Base-by-base conservation (phyloP, 2,113 vertebrate species). In the Proterorhinus semilunaris region DNA sequence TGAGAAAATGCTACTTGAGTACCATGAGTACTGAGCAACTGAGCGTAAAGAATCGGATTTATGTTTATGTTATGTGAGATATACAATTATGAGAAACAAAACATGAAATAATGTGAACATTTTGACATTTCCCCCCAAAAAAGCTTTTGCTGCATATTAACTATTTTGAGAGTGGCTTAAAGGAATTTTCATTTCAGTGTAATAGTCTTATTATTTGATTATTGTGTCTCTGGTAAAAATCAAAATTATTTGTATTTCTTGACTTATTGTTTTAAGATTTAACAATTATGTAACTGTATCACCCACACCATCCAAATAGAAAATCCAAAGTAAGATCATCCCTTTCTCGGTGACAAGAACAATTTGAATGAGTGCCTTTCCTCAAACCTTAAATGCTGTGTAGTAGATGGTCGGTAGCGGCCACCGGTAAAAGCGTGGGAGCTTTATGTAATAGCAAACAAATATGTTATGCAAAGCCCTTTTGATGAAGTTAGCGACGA, bases 371-470 rank as follows among this genome's bases (percentile, higher is more conserved):
- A 36, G 27, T 36, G 27, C 27, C 27, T 21, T 55, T 55, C 17
- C 52, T 55, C 17, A 10, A 51, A 51, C 13, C 53, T 55, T 55
- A 21, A 55, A 55, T 9, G 17, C 53, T 2, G 17, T 21, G 53
- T 55, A 55, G 84, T 80, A 76, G 72, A 75, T 85, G 81, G 86
- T 84, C 76, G 74, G 48, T 43, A 76, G 65, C 70, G 69, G 72
- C 68, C 57, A 55, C 53, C 64, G 72, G 65, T 53, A 69, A 45
- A 10, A 75, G 78, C 59, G 85, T 87, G 74, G 88, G 85, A 72
- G 49, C 68, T 83, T 88, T 81, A 85, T 86, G 70, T 81, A 85
- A 84, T 83, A 3, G 69, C 75, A 83, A 87, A 84, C 72, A 84
- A 84, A 78, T 70, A 75, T 68, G 54, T 78, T 77, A 74, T 80